phyloP scores from a whole-genome alignment of 2,113 vertebrate genomes.

The Burhinus bistriatus region DNA sequence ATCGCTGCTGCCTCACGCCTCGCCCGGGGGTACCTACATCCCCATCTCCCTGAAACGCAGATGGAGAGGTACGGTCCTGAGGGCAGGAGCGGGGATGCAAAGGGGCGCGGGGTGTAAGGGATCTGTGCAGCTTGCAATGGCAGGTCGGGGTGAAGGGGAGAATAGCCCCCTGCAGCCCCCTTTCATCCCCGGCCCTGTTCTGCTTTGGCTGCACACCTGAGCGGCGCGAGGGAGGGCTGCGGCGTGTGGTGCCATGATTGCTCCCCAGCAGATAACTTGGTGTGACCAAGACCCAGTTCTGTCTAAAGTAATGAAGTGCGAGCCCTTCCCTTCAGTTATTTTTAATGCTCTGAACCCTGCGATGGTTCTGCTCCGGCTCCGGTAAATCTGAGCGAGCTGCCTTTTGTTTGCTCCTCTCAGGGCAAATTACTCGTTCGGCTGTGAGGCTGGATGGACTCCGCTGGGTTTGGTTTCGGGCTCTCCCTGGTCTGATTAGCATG shows the following conservation, averaged over 20 bases:
- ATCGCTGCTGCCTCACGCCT: fast-evolving
- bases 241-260: not conserved
- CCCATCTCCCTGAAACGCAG: fast-evolving
- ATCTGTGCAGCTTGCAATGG: fast-evolving
- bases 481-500: fast-evolving
- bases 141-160: not conserved
- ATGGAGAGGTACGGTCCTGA: fast-evolving
- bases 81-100: not conserved
- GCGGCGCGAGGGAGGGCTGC: fast-evolving
- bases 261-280: not conserved
- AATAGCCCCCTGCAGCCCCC: not conserved
- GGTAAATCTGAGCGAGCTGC: not conserved
- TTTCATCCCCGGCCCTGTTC: not conserved
- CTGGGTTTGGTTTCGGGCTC: not conserved
- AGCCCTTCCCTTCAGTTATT: slow-evolving; percentile 52
- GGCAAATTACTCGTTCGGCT: not conserved
- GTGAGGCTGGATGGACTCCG: not conserved
- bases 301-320: slow-evolving; percentile 30
- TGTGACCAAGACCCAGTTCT: slow-evolving; percentile 44
- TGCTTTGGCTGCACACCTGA: not conserved
- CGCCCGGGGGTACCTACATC: not conserved
- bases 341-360: not conserved
- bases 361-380: not conserved
- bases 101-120: fast-evolving
- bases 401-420: not conserved